Conservation (phyloP, 2,113 vertebrate species). For the Callochromis pleurospilus region DNA sequence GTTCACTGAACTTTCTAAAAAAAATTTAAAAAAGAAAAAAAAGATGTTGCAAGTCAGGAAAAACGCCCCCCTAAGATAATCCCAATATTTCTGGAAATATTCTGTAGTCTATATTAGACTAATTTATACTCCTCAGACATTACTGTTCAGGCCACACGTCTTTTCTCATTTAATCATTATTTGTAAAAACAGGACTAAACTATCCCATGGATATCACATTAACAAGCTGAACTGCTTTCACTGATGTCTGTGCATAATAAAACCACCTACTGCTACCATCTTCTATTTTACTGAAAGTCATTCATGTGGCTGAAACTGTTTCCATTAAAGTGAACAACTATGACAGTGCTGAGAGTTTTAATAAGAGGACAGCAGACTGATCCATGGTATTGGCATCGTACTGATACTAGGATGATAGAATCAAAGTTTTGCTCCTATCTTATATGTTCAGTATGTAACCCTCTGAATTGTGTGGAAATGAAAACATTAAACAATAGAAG, state of each 20-base stretch:
- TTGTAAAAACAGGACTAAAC: neutral
- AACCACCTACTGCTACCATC: neutral
- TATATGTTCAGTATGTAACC: neutral
- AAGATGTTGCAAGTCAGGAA: neutral
- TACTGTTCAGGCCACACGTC: neutral
- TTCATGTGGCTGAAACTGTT: neutral
- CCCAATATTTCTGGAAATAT: neutral
- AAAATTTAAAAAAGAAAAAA: fast-evolving
- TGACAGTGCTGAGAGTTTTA: neutral
- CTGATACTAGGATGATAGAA: neutral
- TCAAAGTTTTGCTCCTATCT: fast-evolving
- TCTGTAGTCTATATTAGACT: neutral
- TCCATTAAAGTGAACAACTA: neutral
- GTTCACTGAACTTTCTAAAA: neutral
- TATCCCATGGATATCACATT: neutral
- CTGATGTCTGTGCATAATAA: neutral
- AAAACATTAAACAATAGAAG: neutral
- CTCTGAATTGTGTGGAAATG: neutral
- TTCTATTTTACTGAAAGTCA: neutral
- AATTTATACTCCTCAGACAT: neutral
- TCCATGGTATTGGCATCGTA: neutral
- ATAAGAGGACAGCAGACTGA: neutral
- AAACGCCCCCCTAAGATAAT: neutral
- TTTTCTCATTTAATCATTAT: neutral
- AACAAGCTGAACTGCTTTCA: neutral